Evolutionary conservation across 2,888 invertebrate species (phyloP).

Genomic region (Chrysolina haemoptera): DNA sequence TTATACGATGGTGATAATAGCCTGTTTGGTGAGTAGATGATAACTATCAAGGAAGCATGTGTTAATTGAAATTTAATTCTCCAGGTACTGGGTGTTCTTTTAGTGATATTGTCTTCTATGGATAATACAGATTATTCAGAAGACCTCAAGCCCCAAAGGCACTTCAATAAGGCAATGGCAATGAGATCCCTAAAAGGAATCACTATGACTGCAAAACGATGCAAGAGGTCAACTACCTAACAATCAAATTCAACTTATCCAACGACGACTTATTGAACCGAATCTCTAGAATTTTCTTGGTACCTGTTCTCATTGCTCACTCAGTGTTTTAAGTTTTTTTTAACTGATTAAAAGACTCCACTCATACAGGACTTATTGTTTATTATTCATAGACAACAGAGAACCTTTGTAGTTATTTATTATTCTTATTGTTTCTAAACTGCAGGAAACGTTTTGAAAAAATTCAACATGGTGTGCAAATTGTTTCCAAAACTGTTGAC

Average conservation of each 20-base stretch:
- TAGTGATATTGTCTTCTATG: slow-evolving; percentile 86
- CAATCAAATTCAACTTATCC: slow-evolving; percentile 4
- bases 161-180: slow-evolving; percentile 91
- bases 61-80: slow-evolving; percentile 39
- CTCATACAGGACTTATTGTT: slow-evolving; percentile 21
- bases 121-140: slow-evolving; percentile 74
- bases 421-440: too few relatives aligned
- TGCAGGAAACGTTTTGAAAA: too few relatives aligned
- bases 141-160: slow-evolving; percentile 80
- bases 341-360: slow-evolving; percentile 39
- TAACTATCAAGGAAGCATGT: not conserved
- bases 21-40: slow-evolving; percentile 79
- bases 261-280: not conserved
- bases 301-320: not conserved
- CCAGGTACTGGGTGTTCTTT: slow-evolving; percentile 86
- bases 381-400: not conserved
- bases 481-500: too few relatives aligned
- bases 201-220: slow-evolving; percentile 59
- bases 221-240: slow-evolving; percentile 59
- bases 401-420: too few relatives aligned
- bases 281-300: not conserved
- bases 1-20: slow-evolving; percentile 89
- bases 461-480: too few relatives aligned
- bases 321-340: not conserved
- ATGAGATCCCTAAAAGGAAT: slow-evolving; percentile 82